A percentile compares a stretch with the other conserved stretches of the same genome.
Conservation (phyloP, 2,113 vertebrate species). For the Craseonycteris thonglongyai region DNA sequence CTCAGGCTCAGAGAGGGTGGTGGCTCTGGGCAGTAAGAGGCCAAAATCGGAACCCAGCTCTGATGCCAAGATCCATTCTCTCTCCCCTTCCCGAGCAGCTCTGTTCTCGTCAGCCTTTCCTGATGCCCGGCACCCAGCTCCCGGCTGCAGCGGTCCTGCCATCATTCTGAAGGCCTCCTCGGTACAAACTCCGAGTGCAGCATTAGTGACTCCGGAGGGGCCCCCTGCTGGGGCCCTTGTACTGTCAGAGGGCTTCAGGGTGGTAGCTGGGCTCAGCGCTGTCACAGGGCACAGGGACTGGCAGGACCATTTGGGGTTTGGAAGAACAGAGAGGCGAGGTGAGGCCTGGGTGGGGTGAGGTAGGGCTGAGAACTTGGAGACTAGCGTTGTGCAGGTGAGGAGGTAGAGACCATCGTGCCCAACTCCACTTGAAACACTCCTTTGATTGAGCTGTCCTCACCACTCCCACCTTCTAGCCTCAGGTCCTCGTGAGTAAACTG, state of each 20-base stretch:
- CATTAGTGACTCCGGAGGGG: background rate
- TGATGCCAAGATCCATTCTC: background rate
- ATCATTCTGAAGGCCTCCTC: background rate
- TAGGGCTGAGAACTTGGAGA: background rate
- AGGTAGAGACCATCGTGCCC: background rate
- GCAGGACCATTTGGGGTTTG: background rate
- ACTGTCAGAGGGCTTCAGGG: background rate
- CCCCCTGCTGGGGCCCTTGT: background rate
- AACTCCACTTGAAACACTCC: background rate
- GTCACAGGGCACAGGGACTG: background rate
- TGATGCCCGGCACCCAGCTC: background rate
- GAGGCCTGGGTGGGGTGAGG: background rate
- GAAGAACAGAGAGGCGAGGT: background rate
- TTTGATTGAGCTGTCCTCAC: background rate
- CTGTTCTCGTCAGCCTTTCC: background rate
- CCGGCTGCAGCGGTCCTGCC: too few relatives aligned
- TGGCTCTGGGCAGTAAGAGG: background rate
- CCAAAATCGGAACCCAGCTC: background rate
- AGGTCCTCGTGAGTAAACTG: background rate
- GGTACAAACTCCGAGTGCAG: background rate
- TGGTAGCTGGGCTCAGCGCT: background rate
- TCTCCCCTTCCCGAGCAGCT: background rate
- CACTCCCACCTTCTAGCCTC: background rate
- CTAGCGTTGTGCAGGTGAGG: background rate
- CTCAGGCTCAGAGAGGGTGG: background rate